Evolutionary conservation across 2,888 invertebrate species (phyloP), one percentile per base, ranked within the genome.

Genomic region (Meganola albula): DNA sequence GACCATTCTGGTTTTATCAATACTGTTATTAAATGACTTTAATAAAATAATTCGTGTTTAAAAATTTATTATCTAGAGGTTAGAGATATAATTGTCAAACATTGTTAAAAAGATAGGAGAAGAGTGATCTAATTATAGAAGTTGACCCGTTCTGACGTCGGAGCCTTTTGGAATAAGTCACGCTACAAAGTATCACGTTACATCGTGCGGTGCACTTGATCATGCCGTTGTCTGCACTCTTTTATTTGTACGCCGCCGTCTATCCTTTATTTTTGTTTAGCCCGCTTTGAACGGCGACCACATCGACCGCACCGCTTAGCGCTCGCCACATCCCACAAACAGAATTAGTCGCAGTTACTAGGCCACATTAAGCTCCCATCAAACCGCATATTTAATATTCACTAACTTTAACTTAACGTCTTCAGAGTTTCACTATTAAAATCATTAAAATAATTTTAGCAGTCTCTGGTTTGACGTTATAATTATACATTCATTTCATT

Each of bases 121-220:
- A 40, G 49, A 45, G 46, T 58, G 44, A 55, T 68, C 71, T 74
- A 75, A 77, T 78, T 74, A 74, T 74, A 74, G 71, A 63, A 20
- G 48, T 54, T 57, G 63, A 56, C 64, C 58, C 49, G 53, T 40
- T 48, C 36, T 31, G 53, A 37, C 30, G 45, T 51, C 45, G 36
- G 53, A 33, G 50, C 41, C 55, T 51, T 51, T 53, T 55, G 54
- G 61, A 63, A 70, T 74, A 72, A 71, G 63, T 71, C 70, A 64
- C 71, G 63, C 63, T 53, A 66, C 65, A 63, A 60, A 67, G 68
- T 82, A 80, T 83, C 83, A 61, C 59, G 70, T 83, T 82, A 79
- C 83, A 75, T 72, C 72, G 71, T 50, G 72, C 74, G 71, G 74
- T 72, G 70, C 73, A 77, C 78, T 79, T 82, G 82, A 82, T 80